Base-by-base conservation (phyloP, 2,113 vertebrate genomes). In the Ceratotherium simum region DNA sequence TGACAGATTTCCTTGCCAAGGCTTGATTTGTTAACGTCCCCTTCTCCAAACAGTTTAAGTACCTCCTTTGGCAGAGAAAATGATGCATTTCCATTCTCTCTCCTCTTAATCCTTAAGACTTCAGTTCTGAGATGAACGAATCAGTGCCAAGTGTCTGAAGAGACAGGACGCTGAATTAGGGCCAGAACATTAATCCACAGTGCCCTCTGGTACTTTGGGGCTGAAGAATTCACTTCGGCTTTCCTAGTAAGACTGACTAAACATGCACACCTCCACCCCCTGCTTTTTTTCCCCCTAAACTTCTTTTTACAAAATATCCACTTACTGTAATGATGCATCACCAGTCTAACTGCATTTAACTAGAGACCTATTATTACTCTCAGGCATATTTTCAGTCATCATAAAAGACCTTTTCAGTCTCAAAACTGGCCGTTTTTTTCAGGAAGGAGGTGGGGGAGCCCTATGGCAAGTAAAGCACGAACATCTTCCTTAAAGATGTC, bases 11-110 rank as follows among this genome's bases (percentile, higher is more conserved):
- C 78, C 91, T 93, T 94, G 84, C 80, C 95, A 93, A 96, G 0
- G 39, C 83, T 84, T 69, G 88, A 95, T 78, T 85, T 90, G 78
- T 97, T 91, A 97, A 90, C 13, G 10, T 85, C 76, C 85, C 97
- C 87, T 92, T 90, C 92, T 87, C 73, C 67, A 54, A 54, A 54
- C 11, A 76, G 94, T 36, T 42, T 20, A 94, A 97, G 97, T 93
- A 67, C 54, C 97, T 98, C 76, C 93, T 78, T 42, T 7, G 94
- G 92, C 93, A 98, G 90, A 83, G 93, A 75, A 95, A 92, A 98
- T 36, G 73, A 94, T 97, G 78, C 65, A 82, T 67, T 93, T 79
- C 48, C 88, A 97, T 72, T 95, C 96, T 92, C 78, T 72, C 73
- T 82, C 31, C 65, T 89, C 95, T 72, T 79, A 76, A 93, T 92